Evolutionary conservation across 35 echinoderm and acorn worm genomes (phyloP).

Genomic region (Strongylocentrotus purpuratus): DNA sequence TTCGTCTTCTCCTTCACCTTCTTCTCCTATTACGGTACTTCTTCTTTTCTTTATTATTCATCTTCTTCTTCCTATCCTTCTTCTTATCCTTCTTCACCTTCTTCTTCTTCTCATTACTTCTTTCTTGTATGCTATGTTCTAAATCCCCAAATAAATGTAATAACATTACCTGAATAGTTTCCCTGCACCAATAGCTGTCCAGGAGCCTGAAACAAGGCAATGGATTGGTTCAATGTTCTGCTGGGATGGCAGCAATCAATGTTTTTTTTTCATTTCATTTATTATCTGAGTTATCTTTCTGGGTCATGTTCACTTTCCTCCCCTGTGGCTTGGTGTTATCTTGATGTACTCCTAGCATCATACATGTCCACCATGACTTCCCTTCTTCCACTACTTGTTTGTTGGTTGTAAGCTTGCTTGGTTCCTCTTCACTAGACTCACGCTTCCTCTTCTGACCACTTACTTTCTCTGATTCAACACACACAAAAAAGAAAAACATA

Average conservation of each 20-base stretch:
- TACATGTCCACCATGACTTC: conserved; percentile 57
- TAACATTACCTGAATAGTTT: not conserved
- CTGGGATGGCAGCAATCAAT: not conserved
- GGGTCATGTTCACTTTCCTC: conserved; percentile 7
- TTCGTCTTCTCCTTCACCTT: too few relatives aligned
- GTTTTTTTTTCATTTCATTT: not conserved
- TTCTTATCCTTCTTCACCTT: too few relatives aligned
- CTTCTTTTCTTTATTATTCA: too few relatives aligned
- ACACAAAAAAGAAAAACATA: too few relatives aligned
- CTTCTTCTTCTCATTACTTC: too few relatives aligned
- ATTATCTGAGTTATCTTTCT: not conserved
- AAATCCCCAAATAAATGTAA: not conserved
- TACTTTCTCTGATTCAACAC: not conserved
- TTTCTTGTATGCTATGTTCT: too few relatives aligned
- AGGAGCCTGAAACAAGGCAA: not conserved
- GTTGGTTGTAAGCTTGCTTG: not conserved
- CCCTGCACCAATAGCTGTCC: not conserved
- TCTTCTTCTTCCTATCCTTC: too few relatives aligned
- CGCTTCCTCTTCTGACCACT: conserved; percentile 26
- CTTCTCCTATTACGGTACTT: too few relatives aligned
- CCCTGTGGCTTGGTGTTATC: conserved; percentile 76
- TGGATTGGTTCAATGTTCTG: not conserved
- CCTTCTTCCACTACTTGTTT: conserved; percentile 17
- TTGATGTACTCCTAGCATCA: conserved; percentile 82
- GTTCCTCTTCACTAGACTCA: not conserved